Evolutionary conservation across 1,140 invertebrate genomes (phyloP), one percentile per base, ranked within the genome.

Genomic region (Eurosta solidaginis): DNA sequence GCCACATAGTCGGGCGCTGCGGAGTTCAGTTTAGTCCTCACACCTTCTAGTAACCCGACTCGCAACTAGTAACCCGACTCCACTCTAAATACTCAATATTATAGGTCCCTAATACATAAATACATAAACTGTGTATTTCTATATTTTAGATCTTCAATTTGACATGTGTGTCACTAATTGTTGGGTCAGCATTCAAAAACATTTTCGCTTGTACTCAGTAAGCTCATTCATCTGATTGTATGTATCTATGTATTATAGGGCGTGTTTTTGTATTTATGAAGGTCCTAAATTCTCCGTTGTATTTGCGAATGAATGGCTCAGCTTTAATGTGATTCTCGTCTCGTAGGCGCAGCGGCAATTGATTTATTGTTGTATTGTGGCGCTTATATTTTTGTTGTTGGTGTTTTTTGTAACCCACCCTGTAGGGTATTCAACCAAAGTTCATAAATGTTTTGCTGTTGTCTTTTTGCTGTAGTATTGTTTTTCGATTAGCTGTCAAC

Each of bases 81-180:
- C n/a, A n/a, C n/a, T n/a, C n/a, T n/a, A n/a, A n/a, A n/a, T n/a
- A n/a, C n/a, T n/a, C n/a, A n/a, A n/a, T n/a, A n/a, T n/a, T n/a
- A n/a, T n/a, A n/a, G n/a, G n/a, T n/a, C n/a, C n/a, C n/a, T n/a
- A n/a, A n/a, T n/a, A n/a, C n/a, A n/a, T n/a, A n/a, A n/a, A n/a
- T n/a, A n/a, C n/a, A n/a, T n/a, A n/a, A n/a, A n/a, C n/a, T n/a
- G n/a, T n/a, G n/a, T n/a, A n/a, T n/a, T n/a, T n/a, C n/a, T n/a
- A n/a, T n/a, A n/a, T n/a, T n/a, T n/a, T 20, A 22, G n/a, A 25
- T 52, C 49, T 9, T 52, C 49, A 36, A 63, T 63, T 63, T 63
- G 59, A 40, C 59, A 68, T 68, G 59, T 36, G 59, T 68, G 59
- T 40, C 59, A 22, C 54, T 63, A 63, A 63, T 63, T 63, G 54